phyloP scores from a whole-genome alignment of 2,888 invertebrate species.

The Clanis bilineata region DNA sequence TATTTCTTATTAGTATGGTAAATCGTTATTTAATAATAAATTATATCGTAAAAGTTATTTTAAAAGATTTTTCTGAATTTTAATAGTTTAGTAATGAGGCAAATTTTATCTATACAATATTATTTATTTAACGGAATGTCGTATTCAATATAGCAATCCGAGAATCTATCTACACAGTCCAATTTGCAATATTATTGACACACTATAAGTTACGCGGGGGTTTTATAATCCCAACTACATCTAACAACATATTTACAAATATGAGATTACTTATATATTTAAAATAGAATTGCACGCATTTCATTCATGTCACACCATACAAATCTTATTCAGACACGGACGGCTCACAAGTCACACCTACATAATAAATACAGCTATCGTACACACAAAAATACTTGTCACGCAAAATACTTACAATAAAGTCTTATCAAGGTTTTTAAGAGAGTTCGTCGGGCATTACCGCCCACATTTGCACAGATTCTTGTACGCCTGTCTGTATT shows the following conservation, averaged over 20 bases:
- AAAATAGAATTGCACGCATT: neutral
- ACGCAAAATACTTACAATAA: conserved; percentile 11
- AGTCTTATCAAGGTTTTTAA: conserved; percentile 20
- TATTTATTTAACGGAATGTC: neutral
- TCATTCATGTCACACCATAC: conserved; percentile 14
- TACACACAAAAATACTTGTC: conserved; percentile 7
- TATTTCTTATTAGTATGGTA: neutral
- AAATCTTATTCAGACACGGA: conserved; percentile 36
- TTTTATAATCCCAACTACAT: neutral
- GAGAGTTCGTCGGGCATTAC: conserved; percentile 29
- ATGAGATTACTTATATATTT: conserved; percentile 6
- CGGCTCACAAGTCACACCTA: conserved; percentile 45
- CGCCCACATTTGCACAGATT: conserved; percentile 85
- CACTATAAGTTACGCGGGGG: neutral
- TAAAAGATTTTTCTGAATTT: neutral
- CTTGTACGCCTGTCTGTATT: conserved; percentile 93
- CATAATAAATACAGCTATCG: conserved; percentile 18
- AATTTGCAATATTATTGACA: conserved; percentile 6
- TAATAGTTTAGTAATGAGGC: neutral
- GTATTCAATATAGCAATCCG: neutral
- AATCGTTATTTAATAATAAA: neutral
- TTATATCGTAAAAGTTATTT: neutral
- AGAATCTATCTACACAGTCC: neutral
- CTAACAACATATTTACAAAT: conserved; percentile 9
- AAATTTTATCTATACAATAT: too few relatives aligned